phyloP scores from a whole-genome alignment of 2,888 invertebrate genomes.

The Eupithecia abbreviata region DNA sequence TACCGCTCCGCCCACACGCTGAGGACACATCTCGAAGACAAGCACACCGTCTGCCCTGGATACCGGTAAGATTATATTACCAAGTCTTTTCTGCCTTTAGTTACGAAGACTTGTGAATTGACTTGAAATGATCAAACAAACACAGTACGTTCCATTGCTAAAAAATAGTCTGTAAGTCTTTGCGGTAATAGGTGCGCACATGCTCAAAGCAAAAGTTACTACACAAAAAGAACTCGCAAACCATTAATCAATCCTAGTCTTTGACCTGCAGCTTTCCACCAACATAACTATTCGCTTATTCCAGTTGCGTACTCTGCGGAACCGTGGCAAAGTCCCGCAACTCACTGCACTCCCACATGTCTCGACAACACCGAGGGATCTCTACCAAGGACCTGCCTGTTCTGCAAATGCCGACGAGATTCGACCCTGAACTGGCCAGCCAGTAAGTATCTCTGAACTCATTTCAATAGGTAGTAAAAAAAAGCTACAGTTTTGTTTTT shows the following conservation, averaged over 20 bases:
- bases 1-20: constrained; percentile 96
- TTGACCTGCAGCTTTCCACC: not conserved
- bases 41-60: constrained; percentile 96
- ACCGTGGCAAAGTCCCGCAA: constrained; percentile 96
- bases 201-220: not conserved
- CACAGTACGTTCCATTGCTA: not conserved
- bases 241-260: not conserved
- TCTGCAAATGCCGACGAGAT: constrained; percentile 95
- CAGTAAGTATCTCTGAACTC: constrained; percentile 72
- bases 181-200: not conserved
- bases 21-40: constrained; percentile 95
- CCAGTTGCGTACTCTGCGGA: constrained; percentile 93
- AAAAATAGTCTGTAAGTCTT: not conserved
- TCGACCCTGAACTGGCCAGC: constrained; percentile 95
- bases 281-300: not conserved
- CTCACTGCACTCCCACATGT: constrained; percentile 97
- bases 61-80: constrained; percentile 80
- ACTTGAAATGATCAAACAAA: too few species aligned
- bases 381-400: constrained; percentile 96
- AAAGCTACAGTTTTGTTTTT: not conserved
- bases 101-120: not conserved
- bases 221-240: not conserved
- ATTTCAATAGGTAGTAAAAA: too few species aligned
- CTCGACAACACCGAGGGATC: constrained; percentile 95
- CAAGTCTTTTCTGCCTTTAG: not conserved